Evolutionary conservation across 2,888 invertebrate species (phyloP).

Genomic region (Dione juno): DNA sequence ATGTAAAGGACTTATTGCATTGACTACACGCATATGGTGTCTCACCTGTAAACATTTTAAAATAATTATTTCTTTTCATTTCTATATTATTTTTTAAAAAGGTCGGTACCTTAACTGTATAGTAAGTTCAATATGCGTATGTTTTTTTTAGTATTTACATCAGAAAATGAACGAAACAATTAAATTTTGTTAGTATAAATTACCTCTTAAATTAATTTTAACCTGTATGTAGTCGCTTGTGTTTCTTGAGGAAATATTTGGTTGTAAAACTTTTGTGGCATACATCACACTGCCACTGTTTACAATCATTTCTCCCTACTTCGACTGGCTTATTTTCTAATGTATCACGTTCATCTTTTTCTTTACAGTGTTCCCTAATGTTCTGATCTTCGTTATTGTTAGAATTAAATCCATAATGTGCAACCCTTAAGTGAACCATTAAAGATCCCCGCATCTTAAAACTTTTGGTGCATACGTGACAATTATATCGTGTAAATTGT

Average conservation of each 20-base stretch:
- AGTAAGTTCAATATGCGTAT: neutral
- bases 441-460: slow-evolving; percentile 93
- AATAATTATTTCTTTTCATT: neutral
- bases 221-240: slow-evolving; percentile 93
- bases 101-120: no score
- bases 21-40: slow-evolving; percentile 93
- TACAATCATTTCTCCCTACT: slow-evolving; percentile 83
- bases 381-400: slow-evolving; percentile 50
- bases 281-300: slow-evolving; percentile 94
- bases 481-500: slow-evolving; percentile 83
- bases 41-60: slow-evolving; percentile 84
- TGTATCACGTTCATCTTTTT: slow-evolving; percentile 47
- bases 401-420: slow-evolving; percentile 86
- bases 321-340: slow-evolving; percentile 54
- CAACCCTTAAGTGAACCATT: slow-evolving; percentile 91
- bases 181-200: slow-evolving; percentile 35
- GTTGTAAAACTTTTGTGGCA: slow-evolving; percentile 94
- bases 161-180: neutral
- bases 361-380: slow-evolving; percentile 49
- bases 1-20: slow-evolving; percentile 93
- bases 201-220: slow-evolving; percentile 57
- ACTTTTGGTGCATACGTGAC: slow-evolving; percentile 90
- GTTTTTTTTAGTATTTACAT: neutral
- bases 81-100: neutral
- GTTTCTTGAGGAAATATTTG: slow-evolving; percentile 94